Evolutionary conservation across 2,888 invertebrate species (phyloP).

Genomic region (Spilosoma lubricipeda): DNA sequence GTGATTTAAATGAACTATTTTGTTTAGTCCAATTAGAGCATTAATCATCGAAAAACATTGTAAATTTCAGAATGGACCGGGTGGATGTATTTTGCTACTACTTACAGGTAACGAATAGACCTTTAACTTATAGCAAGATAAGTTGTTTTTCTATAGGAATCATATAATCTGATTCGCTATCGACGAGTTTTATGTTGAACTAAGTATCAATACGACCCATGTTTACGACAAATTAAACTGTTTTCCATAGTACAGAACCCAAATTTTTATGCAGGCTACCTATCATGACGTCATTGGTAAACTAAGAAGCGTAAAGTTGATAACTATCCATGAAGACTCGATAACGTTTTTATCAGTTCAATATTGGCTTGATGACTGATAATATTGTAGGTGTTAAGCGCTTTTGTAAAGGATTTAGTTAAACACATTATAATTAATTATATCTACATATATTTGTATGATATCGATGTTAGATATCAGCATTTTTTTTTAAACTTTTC

Average conservation of each 20-base stretch:
- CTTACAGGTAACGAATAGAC: too few relatives aligned
- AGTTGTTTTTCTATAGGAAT: too few relatives aligned
- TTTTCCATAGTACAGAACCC: neutral
- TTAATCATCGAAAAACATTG: too few relatives aligned
- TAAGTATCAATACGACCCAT: neutral
- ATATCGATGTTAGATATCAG: neutral
- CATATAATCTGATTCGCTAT: too few relatives aligned
- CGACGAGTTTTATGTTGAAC: neutral
- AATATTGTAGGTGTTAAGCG: neutral
- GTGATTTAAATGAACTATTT: too few relatives aligned
- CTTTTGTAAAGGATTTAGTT: neutral
- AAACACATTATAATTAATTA: neutral
- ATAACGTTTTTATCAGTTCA: constrained; percentile 40
- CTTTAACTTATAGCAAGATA: too few relatives aligned
- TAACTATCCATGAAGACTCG: constrained; percentile 41
- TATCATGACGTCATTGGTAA: constrained; percentile 4
- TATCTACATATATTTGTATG: neutral
- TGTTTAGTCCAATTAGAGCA: too few relatives aligned
- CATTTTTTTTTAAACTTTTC: neutral
- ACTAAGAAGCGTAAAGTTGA: constrained; percentile 42
- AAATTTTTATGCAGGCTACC: neutral
- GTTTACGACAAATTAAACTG: neutral
- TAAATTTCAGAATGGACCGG: too few relatives aligned
- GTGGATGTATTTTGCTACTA: too few relatives aligned
- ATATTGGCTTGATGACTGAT: constrained; percentile 21